These are phyloP conservation scores for Crematogaster levior DNA, from an alignment of 2,888 invertebrate genomes.

Conservation along the genomic window DNA sequence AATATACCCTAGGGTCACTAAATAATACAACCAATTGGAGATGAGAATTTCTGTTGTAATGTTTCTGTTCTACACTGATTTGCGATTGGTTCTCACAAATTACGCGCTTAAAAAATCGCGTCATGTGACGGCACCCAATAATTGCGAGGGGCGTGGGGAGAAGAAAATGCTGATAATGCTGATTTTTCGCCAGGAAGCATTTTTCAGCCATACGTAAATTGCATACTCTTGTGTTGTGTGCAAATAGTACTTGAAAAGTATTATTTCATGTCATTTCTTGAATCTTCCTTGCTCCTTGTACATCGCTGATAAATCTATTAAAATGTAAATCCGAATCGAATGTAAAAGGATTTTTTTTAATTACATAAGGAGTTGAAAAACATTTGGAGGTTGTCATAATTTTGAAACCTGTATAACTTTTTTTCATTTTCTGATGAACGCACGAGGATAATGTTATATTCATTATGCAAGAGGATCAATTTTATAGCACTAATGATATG, in stretches of 20 bases:
- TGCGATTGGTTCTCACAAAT: no score
- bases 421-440: no score
- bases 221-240: not conserved
- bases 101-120: no score
- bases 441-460: not conserved
- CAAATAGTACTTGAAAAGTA: not conserved
- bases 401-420: no score
- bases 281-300: not conserved
- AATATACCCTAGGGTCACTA: no score
- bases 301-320: not conserved
- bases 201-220: not conserved
- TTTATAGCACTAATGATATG: slow-evolving; percentile 8
- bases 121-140: no score
- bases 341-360: not conserved
- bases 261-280: not conserved
- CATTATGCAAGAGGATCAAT: not conserved
- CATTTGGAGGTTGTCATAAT: not conserved
- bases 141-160: no score
- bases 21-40: no score
- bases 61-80: no score
- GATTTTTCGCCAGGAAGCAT: not conserved
- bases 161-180: not conserved
- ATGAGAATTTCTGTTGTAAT: no score
- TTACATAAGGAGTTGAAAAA: not conserved
- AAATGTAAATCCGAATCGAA: not conserved